Evolutionary conservation across 53 echinoderm and acorn worm genomes (phyloP).

Genomic region (Crossaster papposus): DNA sequence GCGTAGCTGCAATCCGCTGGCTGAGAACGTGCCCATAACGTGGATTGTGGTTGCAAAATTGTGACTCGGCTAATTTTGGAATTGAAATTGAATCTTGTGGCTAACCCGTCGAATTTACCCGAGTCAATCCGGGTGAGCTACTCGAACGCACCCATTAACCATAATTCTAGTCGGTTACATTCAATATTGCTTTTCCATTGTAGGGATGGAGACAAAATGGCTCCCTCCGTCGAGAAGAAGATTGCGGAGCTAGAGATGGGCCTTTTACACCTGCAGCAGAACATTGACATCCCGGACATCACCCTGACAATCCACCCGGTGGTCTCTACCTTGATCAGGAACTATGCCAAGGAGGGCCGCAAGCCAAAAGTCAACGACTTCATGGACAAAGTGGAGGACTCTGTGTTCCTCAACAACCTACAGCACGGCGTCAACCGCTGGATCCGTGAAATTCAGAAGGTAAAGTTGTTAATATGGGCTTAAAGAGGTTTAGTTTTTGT

Average conservation of each 20-base stretch:
- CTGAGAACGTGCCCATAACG: too few relatives aligned
- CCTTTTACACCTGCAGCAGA: constrained; percentile 94
- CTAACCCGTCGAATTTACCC: too few relatives aligned
- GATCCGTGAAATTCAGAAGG: constrained; percentile 99
- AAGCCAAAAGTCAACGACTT: constrained; percentile 98
- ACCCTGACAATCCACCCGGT: constrained; percentile 86
- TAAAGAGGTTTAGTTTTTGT: neutral
- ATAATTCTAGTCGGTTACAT: neutral
- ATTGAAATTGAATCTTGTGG: too few relatives aligned
- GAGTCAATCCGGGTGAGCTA: too few relatives aligned
- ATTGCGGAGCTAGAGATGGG: constrained; percentile 99
- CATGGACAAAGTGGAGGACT: constrained; percentile 98
- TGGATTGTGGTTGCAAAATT: too few relatives aligned
- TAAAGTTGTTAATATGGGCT: neutral
- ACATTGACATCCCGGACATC: constrained; percentile 99
- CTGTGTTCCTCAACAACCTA: constrained; percentile 94
- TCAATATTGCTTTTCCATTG: neutral
- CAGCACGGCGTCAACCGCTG: constrained; percentile 96
- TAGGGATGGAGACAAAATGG: constrained; percentile 99
- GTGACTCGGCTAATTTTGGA: too few relatives aligned
- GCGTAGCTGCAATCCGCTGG: too few relatives aligned
- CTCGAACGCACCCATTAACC: too few relatives aligned
- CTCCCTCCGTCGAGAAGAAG: constrained; percentile 98
- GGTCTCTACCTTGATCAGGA: constrained; percentile 93
- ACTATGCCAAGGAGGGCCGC: constrained; percentile 93